Percentiles rank a stretch among this genome's conserved stretches.
Conservation (phyloP, 1,140 invertebrate species). For the Eumeta japonica region DNA sequence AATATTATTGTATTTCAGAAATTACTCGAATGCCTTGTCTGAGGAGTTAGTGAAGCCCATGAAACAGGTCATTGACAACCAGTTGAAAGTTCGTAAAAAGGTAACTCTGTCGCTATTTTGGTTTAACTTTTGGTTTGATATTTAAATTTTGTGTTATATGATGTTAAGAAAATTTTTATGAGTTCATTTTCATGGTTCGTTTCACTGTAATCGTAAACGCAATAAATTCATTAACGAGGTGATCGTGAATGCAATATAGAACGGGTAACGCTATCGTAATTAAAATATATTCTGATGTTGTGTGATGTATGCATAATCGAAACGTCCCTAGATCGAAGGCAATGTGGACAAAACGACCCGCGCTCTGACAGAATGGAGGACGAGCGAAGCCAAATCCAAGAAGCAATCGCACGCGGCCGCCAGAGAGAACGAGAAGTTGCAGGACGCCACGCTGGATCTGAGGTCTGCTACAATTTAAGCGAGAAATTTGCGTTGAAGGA, state of each 20-base stretch:
- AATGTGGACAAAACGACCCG: slow-evolving; percentile 85
- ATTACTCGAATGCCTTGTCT: slow-evolving; percentile 72
- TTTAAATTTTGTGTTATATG: not conserved
- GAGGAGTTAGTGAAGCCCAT: slow-evolving; percentile 91
- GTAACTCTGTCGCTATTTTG: too few relatives aligned
- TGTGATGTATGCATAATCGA: too few relatives aligned
- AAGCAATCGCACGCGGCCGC: slow-evolving; percentile 80
- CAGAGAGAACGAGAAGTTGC: slow-evolving; percentile 84
- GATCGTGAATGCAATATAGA: too few relatives aligned
- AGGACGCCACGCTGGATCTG: slow-evolving; percentile 66
- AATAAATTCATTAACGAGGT: too few relatives aligned
- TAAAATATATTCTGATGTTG: too few relatives aligned
- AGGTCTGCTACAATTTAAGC: slow-evolving; percentile 29
- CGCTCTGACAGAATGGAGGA: slow-evolving; percentile 78
- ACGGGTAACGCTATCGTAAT: too few relatives aligned
- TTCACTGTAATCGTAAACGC: too few relatives aligned
- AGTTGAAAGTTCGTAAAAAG: slow-evolving; percentile 75
- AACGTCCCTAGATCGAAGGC: slow-evolving; percentile 63
- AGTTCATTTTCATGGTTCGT: too few relatives aligned
- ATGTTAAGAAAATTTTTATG: too few relatives aligned
- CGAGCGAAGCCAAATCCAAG: slow-evolving; percentile 81
- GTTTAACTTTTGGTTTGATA: not conserved
- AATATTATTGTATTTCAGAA: too few relatives aligned
- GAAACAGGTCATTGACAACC: slow-evolving; percentile 67
- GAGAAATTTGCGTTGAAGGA: slow-evolving; percentile 31